These are phyloP conservation scores for Sylvicapra grimmia DNA, from an alignment of 2,113 vertebrate genomes.

Conservation along the genomic window DNA sequence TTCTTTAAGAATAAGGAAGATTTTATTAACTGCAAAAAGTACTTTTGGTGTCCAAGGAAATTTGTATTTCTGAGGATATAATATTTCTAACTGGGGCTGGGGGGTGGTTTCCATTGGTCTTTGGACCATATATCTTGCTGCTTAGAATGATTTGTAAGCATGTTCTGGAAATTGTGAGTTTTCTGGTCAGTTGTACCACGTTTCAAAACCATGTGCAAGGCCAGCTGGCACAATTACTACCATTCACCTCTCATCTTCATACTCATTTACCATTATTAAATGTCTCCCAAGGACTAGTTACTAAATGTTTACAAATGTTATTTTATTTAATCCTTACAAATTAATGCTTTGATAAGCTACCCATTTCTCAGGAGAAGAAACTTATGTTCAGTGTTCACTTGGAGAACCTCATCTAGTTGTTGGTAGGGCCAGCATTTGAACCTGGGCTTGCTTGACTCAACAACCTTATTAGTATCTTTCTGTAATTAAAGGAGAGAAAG, in stretches of 20 bases:
- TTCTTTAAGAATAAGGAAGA: not conserved
- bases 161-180: not conserved
- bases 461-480: not conserved
- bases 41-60: not conserved
- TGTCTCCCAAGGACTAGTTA: not conserved
- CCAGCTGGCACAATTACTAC: not conserved
- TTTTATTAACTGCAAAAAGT: not conserved
- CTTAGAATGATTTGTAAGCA: not conserved
- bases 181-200: not conserved
- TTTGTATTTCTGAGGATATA: not conserved
- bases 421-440: not conserved
- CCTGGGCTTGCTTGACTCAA: not conserved
- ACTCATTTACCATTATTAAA: not conserved
- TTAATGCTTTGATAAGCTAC: not conserved
- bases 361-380: not conserved
- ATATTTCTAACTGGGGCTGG: rapidly evolving
- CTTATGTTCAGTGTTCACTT: not conserved
- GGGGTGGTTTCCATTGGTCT: not conserved
- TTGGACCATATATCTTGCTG: not conserved
- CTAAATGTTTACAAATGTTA: not conserved
- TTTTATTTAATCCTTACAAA: not conserved
- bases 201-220: not conserved
- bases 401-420: not conserved
- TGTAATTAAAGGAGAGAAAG: not conserved
- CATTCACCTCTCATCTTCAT: not conserved